Evolutionary conservation across 1,140 invertebrate species (phyloP), one percentile per base, ranked within the genome.

Genomic region (Pogonomyrmex californicus): DNA sequence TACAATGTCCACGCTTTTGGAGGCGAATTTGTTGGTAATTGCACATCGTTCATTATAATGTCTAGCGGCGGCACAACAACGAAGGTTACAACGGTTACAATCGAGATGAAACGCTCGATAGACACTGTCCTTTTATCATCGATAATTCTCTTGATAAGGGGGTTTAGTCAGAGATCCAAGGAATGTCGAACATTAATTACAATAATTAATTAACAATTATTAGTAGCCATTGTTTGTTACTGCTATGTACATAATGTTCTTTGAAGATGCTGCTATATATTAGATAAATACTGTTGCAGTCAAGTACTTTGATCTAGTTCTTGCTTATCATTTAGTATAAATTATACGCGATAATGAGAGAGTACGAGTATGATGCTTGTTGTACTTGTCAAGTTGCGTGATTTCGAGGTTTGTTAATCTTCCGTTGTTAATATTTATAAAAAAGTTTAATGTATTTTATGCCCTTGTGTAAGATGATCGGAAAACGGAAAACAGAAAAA

Each of bases 161-260:
- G 82, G 90, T 90, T 91, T 91, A 79, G 3, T 78, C 56, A 62
- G 68, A 90, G 86, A 62, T 87, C 54, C 89, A 89, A 91, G 85
- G 85, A 87, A 87, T 70, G 86, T 90, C 89, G 90, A 89, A 77
- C 51, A 78, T 85, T 58, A 77, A 87, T 70, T 85, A 78, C n/a
- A 47, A 49, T 68, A 77, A 83, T 90, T 86, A 76, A 88, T 90
- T 91, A 91, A 86, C 76, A 65, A 23, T 91, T 91, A 91, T 91
- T 91, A 91, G 90, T 91, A 91, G 90, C 90, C 90, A 81, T 91
- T 91, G 85, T 91, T 89, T 60, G 60, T 83, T 87, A 63, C 47
- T 54, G 70, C 66, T 90, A 90, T 90, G n/a, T 91, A 90, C 68
- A 88, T 73, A 65, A 86, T 17, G 47, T 68, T 87, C 47, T 41